A percentile compares a stretch with the other conserved stretches of the same genome.
Conservation (phyloP, 2,888 invertebrate species). For the Plusia festucae region DNA sequence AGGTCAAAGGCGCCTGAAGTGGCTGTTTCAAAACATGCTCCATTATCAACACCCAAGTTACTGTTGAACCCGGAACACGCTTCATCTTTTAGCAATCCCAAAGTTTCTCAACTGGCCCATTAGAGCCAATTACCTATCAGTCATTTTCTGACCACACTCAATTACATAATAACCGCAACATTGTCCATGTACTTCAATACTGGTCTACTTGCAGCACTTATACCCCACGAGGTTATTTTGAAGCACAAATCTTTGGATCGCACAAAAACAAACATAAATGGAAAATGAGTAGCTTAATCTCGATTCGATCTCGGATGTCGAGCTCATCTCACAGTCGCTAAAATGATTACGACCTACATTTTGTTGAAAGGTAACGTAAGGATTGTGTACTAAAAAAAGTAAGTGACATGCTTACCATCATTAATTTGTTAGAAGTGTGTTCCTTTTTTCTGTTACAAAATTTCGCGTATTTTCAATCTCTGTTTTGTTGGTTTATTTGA, state of each 20-base stretch:
- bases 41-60: neutral
- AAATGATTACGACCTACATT: neutral
- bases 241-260: neutral
- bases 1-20: neutral
- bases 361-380: neutral
- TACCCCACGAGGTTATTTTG: neutral
- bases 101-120: constrained; percentile 44
- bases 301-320: neutral
- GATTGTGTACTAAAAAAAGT: neutral
- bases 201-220: constrained; percentile 12
- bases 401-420: neutral
- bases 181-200: constrained; percentile 47
- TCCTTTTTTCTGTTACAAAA: neutral
- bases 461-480: neutral
- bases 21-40: neutral
- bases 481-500: no score
- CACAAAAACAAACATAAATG: constrained; percentile 4
- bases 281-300: constrained; percentile 1
- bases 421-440: neutral
- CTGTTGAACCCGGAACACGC: constrained; percentile 38
- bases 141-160: constrained; percentile 53
- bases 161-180: constrained; percentile 41
- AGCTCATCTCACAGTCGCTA: neutral
- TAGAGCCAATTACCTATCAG: constrained; percentile 41
- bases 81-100: constrained; percentile 30